Percentiles rank a stretch among this genome's conserved stretches.
Conservation (phyloP, 2,888 invertebrate genomes). For the Tipula confusa region DNA sequence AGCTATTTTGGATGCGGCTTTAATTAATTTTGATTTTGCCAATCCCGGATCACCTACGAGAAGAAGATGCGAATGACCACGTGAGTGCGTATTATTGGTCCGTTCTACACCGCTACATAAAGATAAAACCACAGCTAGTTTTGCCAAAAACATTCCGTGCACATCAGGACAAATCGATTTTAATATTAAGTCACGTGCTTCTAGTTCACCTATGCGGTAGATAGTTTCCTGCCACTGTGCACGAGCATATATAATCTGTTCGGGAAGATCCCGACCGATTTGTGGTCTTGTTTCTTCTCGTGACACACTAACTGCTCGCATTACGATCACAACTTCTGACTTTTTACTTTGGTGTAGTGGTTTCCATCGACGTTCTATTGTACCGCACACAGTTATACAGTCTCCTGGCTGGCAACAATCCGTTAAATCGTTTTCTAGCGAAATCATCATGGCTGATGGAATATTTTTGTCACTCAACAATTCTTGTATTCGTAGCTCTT, state of each 20-base stretch:
- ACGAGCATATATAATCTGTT: slow-evolving; percentile 35
- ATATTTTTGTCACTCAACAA: slow-evolving; percentile 67
- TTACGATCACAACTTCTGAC: slow-evolving; percentile 32
- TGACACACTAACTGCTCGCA: slow-evolving; percentile 53
- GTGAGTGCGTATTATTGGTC: slow-evolving; percentile 50
- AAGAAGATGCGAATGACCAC: slow-evolving; percentile 81
- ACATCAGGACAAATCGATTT: slow-evolving; percentile 81
- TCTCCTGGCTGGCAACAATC: slow-evolving; percentile 86
- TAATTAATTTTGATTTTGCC: slow-evolving; percentile 80
- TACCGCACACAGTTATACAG: slow-evolving; percentile 77
- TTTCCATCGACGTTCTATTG: slow-evolving; percentile 70
- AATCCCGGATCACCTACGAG: slow-evolving; percentile 87
- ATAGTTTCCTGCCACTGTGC: slow-evolving; percentile 42
- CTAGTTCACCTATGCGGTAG: slow-evolving; percentile 59
- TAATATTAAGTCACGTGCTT: slow-evolving; percentile 72
- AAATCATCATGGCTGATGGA: slow-evolving; percentile 71
- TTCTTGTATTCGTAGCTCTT: slow-evolving; percentile 83
- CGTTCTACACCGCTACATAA: slow-evolving; percentile 49
- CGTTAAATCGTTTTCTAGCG: slow-evolving; percentile 79
- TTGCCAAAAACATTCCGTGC: slow-evolving; percentile 78
- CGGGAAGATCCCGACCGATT: slow-evolving; percentile 67
- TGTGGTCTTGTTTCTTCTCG: slow-evolving; percentile 61
- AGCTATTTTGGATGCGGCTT: slow-evolving; percentile 54
- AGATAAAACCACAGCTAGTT: slow-evolving; percentile 74
- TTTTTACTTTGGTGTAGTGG: slow-evolving; percentile 46